These are phyloP conservation scores for Malurus alboscapulatus DNA, from an alignment of 2,113 vertebrate genomes.

Conservation along the genomic window DNA sequence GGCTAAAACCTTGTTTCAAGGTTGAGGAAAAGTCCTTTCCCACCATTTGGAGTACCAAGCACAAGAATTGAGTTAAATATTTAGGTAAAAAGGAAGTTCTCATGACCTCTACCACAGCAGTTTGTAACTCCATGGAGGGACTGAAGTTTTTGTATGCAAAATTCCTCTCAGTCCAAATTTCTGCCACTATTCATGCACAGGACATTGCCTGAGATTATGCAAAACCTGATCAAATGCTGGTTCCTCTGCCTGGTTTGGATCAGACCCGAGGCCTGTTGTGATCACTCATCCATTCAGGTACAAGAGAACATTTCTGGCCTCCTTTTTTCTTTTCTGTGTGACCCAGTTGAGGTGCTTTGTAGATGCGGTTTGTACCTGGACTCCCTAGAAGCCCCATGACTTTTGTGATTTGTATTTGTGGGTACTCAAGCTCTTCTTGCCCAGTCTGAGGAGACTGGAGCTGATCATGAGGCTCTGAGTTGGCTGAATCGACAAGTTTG, in stretches of 20 bases:
- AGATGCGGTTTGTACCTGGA: not conserved
- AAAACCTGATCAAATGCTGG: not conserved
- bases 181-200: not conserved
- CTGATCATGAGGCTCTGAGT: not conserved
- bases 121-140: not conserved
- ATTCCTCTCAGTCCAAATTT: not conserved
- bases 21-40: not conserved
- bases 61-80: not conserved
- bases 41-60: not conserved
- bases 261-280: not conserved
- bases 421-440: not conserved
- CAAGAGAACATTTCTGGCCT: not conserved
- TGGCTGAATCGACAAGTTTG: not conserved
- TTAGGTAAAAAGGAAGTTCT: not conserved
- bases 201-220: not conserved
- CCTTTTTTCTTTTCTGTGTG: not conserved
- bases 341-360: not conserved
- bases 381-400: not conserved
- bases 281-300: not conserved
- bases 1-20: not conserved
- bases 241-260: not conserved
- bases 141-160: not conserved
- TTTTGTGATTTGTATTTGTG: not conserved
- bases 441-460: not conserved
- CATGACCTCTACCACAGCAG: not conserved